phyloP scores from a whole-genome alignment of 2,113 vertebrate genomes.

The Columba livia region DNA sequence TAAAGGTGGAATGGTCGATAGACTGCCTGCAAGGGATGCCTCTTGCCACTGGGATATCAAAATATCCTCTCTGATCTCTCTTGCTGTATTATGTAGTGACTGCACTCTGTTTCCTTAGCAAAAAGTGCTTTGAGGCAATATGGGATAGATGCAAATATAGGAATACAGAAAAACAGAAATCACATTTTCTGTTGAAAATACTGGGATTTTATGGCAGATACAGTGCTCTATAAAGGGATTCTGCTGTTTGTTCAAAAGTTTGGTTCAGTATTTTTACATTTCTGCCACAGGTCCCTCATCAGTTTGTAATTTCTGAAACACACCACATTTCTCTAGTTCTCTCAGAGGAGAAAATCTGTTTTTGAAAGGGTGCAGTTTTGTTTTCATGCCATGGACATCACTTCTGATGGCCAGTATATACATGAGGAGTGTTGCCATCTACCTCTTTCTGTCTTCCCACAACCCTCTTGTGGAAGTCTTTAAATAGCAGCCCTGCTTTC shows the following conservation, averaged over 20 bases:
- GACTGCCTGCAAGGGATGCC: not conserved
- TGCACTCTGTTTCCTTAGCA: not conserved
- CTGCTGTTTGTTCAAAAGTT: not conserved
- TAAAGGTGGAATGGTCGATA: not conserved
- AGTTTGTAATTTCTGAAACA: not conserved
- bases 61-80: not conserved
- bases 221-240: not conserved
- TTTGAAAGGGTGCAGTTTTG: not conserved
- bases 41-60: not conserved
- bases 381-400: not conserved
- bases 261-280: not conserved
- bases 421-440: not conserved
- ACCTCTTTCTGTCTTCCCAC: not conserved
- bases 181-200: not conserved
- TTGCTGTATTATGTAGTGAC: not conserved
- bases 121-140: not conserved
- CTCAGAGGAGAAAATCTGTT: not conserved
- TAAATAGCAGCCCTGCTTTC: not conserved
- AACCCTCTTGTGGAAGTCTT: not conserved
- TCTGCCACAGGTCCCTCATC: not conserved
- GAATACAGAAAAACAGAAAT: not conserved
- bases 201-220: not conserved
- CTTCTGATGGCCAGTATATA: not conserved
- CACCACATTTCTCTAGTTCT: not conserved
- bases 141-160: not conserved